Base-by-base conservation (phyloP, 1,140 invertebrate species). In the Oedothorax gibbosus region DNA sequence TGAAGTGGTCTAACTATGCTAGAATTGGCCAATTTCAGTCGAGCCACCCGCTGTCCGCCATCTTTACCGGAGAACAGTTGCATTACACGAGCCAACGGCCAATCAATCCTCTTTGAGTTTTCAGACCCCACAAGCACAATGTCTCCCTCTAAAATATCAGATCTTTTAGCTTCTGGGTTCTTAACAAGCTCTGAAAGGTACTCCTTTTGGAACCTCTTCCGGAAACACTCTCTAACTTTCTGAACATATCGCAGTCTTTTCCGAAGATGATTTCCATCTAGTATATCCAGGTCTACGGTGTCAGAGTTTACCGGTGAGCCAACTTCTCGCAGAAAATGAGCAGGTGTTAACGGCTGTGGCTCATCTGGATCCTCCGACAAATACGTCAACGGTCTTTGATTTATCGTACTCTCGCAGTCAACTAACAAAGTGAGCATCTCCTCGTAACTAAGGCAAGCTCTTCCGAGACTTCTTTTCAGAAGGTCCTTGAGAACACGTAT, bases 1-100 rank as follows among this genome's bases (percentile, higher is more conserved):
- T 65, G 68, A n/a, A 88, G 21, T 75, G 87, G 87, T 69, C 88
- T 14, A 20, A 86, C 87, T 14, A 89, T 56, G 7, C 71, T 50
- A 51, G 83, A 79, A 81, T 81, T 85, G 77, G 65, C 69, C 50
- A 87, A 86, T 82, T 86, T 82, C 49, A 89, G 50, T 8, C 54
- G 81, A 11, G 86, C 88, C 7, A 87, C 86, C 54, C 89, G 57
- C 6, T 88, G 86, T 20, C 71, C 65, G 35, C 87, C 78, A 50
- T 72, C 68, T 56, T 18, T 49, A 35, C 53, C 11, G 12, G 56
- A 12, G 15, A 66, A 53, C 7, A 68, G 0, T 21, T 54, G 49
- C 5, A 66, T 56, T 21, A 82, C 66, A 20, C 20, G 35, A 60
- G 53, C 35, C 14, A 82, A 20, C 12, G 65, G 68, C 79, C 68